Percentiles rank a stretch among this genome's conserved stretches.
Evolutionary conservation across 2,113 vertebrate species (phyloP).

Genomic region (Dasyprocta punctata): DNA sequence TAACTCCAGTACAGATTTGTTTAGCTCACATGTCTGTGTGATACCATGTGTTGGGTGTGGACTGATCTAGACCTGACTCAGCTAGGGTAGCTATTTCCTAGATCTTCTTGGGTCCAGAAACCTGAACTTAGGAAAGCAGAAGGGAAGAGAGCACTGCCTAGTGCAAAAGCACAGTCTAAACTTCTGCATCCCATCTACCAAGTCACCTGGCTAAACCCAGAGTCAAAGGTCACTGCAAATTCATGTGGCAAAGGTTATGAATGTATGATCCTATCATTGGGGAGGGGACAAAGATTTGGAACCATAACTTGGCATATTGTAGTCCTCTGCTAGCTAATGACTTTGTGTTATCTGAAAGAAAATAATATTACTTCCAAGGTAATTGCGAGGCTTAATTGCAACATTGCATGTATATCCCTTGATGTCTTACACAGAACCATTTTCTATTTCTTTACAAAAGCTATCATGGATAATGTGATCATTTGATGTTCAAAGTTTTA

Average conservation of each 20-base stretch:
- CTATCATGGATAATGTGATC: background rate
- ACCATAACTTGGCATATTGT: background rate
- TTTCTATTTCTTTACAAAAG: conserved; percentile 12
- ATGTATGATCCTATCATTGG: background rate
- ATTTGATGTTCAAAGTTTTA: background rate
- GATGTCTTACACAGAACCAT: background rate
- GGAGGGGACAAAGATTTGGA: background rate
- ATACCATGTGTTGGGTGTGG: rapidly evolving
- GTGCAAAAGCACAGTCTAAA: background rate
- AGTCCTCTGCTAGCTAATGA: background rate
- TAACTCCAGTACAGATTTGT: background rate
- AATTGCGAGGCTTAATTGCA: background rate
- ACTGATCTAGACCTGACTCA: background rate
- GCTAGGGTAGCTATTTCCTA: background rate
- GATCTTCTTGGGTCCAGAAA: background rate
- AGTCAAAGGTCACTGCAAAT: background rate
- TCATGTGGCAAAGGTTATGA: background rate
- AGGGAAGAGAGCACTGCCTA: background rate
- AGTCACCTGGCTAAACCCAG: background rate
- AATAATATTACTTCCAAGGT: background rate
- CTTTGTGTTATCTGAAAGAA: background rate
- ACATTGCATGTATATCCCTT: background rate
- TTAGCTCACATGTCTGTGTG: background rate
- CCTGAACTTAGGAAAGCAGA: background rate
- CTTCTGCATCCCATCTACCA: background rate